Conservation (phyloP, 2,113 vertebrate species). For the Strix uralensis region DNA sequence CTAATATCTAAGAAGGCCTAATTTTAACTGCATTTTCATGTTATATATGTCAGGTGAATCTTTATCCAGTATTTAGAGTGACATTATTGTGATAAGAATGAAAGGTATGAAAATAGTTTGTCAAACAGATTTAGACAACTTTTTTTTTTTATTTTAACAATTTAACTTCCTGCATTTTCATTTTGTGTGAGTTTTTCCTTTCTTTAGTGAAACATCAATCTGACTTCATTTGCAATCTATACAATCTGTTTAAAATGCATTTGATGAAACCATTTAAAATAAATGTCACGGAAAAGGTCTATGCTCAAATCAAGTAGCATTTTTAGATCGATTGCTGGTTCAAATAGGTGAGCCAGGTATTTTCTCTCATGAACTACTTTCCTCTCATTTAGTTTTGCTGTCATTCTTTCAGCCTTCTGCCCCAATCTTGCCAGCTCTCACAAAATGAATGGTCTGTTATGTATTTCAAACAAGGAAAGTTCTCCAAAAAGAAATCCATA, state of each 20-base stretch:
- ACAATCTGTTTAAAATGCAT: not conserved
- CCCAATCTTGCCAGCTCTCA: not conserved
- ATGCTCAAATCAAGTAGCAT: not conserved
- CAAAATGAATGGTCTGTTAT: not conserved
- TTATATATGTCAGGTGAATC: not conserved
- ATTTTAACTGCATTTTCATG: conserved; percentile 61
- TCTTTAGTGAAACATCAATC: not conserved
- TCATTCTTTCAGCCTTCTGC: not conserved
- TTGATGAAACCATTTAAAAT: not conserved
- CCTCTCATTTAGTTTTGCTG: not conserved
- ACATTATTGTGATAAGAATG: not conserved
- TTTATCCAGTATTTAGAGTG: not conserved
- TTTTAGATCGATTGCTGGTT: not conserved
- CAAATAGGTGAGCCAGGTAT: not conserved
- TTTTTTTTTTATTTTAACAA: not conserved
- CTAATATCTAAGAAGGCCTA: conserved; percentile 59
- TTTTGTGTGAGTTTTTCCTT: not conserved
- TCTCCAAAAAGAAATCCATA: not conserved
- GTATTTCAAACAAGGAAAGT: not conserved
- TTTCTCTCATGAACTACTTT: not conserved
- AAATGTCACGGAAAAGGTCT: not conserved
- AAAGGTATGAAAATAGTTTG: not conserved
- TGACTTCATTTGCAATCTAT: not conserved
- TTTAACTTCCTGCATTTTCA: not conserved
- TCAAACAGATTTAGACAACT: not conserved